phyloP scores from a whole-genome alignment of 2,113 vertebrate species.

The Pomatorhinus ruficollis region DNA sequence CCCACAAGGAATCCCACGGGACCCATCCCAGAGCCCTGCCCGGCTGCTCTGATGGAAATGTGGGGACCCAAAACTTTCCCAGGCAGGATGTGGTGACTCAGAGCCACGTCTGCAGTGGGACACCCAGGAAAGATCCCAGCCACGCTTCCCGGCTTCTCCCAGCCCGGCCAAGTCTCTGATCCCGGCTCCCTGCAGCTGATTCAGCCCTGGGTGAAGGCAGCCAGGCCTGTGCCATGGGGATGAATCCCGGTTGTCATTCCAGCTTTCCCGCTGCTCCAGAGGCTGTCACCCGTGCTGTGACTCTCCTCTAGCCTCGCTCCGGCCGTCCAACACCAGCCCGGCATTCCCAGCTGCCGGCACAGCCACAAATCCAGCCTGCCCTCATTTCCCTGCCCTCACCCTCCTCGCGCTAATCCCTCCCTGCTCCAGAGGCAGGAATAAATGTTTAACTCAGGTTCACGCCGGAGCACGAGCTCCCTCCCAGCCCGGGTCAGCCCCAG shows the following conservation, averaged over 20 bases:
- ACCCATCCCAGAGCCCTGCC: not conserved
- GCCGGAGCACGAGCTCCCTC: not conserved
- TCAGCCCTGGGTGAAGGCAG: not conserved
- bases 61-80: not conserved
- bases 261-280: not conserved
- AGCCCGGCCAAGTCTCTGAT: not conserved
- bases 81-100: slow-evolving; percentile 31
- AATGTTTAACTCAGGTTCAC: not conserved
- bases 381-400: not conserved
- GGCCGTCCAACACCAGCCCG: not conserved
- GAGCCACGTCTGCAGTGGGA: slow-evolving; percentile 13
- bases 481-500: not conserved
- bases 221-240: not conserved
- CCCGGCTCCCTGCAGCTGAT: not conserved
- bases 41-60: not conserved
- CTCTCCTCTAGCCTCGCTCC: not conserved
- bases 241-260: not conserved
- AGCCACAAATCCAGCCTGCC: not conserved
- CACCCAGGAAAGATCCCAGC: slow-evolving; percentile 20
- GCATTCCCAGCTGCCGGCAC: not conserved
- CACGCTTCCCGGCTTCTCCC: not conserved
- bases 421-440: not conserved
- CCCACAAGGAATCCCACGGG: fast-evolving
- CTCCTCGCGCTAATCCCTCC: not conserved
- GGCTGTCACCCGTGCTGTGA: fast-evolving